phyloP scores from a whole-genome alignment of 2,113 vertebrate species.

The Solenodon paradoxus region DNA sequence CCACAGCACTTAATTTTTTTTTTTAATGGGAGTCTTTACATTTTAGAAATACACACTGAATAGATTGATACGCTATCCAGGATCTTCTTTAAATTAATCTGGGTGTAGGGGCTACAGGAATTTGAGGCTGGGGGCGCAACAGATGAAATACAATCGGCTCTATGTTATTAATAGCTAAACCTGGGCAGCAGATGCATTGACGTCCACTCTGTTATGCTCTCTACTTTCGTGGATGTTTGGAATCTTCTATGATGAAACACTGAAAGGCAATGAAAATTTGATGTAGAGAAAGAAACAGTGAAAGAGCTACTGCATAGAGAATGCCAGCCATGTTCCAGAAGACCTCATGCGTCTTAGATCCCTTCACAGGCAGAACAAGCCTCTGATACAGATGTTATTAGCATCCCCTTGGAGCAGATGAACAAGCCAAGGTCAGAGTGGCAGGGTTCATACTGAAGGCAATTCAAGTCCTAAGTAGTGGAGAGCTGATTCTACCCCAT shows the following conservation, averaged over 20 bases:
- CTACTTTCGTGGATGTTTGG: neutral
- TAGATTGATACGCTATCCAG: neutral
- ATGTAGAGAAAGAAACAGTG: neutral
- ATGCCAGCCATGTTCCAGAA: neutral
- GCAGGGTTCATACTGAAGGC: neutral
- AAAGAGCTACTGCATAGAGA: too few relatives aligned
- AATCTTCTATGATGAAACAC: neutral
- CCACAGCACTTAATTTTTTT: neutral
- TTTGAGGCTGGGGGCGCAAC: neutral
- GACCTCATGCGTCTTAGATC: too few relatives aligned
- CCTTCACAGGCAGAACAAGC: neutral
- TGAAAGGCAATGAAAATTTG: neutral
- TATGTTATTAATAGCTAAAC: neutral
- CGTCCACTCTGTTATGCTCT: neutral
- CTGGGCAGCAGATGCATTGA: neutral
- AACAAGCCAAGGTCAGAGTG: neutral
- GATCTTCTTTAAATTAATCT: neutral
- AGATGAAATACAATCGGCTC: neutral
- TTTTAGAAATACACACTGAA: neutral
- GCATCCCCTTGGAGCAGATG: neutral
- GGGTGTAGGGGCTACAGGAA: neutral
- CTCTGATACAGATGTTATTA: neutral
- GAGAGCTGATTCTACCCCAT: neutral
- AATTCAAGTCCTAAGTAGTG: neutral
- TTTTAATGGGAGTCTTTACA: neutral